Percentiles rank a stretch among this genome's conserved stretches.
phyloP scores from a whole-genome alignment of 2,797 vertebrate species.

The Lutjanus argentimaculatus region DNA sequence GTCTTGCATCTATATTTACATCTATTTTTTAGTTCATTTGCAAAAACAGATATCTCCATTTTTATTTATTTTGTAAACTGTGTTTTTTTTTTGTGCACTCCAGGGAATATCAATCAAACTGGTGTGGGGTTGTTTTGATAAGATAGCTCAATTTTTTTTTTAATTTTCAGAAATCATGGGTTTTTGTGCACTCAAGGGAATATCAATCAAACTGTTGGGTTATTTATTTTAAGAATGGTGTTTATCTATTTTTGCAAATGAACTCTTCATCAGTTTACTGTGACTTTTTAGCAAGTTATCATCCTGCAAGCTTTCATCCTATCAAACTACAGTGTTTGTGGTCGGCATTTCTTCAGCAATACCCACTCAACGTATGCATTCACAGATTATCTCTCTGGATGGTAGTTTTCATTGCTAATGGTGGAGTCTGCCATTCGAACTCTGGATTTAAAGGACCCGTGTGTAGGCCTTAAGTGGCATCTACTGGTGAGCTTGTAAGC shows the following conservation, averaged over 20 bases:
- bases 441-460: neutral
- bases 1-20: slow-evolving; percentile 6
- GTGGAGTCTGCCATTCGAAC: neutral
- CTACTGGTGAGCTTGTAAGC: no score
- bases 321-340: neutral
- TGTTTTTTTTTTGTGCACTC: neutral
- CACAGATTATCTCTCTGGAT: neutral
- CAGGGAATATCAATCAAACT: neutral
- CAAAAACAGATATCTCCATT: neutral
- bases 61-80: neutral
- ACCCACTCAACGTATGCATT: neutral
- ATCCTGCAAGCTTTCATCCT: neutral
- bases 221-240: neutral
- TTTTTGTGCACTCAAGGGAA: neutral
- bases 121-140: neutral
- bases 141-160: neutral
- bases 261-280: no score
- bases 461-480: no score
- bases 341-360: neutral
- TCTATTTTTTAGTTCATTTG: neutral
- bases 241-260: neutral
- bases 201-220: neutral
- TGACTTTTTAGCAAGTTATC: neutral
- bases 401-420: neutral
- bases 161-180: neutral